Conservation (phyloP, 2,797 vertebrate species). For the Sebastes oblongus region DNA sequence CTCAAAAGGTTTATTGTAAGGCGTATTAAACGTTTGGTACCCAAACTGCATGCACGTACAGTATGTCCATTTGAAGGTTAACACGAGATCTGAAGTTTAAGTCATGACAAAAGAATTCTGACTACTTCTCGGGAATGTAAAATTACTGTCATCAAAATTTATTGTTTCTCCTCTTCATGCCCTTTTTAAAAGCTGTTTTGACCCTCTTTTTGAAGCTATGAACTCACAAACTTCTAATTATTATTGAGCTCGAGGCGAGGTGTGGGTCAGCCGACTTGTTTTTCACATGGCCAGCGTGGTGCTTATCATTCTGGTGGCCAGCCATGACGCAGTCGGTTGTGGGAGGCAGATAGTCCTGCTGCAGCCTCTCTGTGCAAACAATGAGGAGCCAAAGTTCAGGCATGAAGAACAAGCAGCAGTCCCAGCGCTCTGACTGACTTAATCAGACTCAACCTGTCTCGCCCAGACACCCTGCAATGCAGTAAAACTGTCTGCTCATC, state of each 20-base stretch:
- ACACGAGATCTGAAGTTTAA: background rate
- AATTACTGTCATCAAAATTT: constrained; percentile 20
- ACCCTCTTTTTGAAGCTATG: background rate
- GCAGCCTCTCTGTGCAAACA: constrained; percentile 71
- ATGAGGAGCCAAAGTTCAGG: constrained; percentile 76
- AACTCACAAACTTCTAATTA: constrained; percentile 31
- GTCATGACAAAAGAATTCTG: background rate
- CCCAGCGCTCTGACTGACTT: constrained; percentile 46
- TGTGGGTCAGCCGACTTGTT: constrained; percentile 36
- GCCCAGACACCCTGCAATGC: constrained; percentile 70
- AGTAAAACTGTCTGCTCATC: constrained; percentile 62
- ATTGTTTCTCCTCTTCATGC: background rate
- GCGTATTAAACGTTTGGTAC: background rate
- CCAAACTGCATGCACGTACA: fast-evolving
- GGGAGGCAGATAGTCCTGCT: constrained; percentile 50
- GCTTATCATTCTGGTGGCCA: constrained; percentile 38
- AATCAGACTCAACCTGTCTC: constrained; percentile 57
- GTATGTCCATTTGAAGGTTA: background rate
- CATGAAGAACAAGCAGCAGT: constrained; percentile 39
- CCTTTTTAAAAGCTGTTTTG: background rate
- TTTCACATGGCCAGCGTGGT: constrained; percentile 34
- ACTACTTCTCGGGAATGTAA: constrained; percentile 8
- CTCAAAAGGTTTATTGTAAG: background rate
- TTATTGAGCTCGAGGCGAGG: background rate
- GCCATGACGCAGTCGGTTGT: constrained; percentile 55